Evolutionary conservation across 1,140 invertebrate species (phyloP).

Genomic region (Eueides isabella): DNA sequence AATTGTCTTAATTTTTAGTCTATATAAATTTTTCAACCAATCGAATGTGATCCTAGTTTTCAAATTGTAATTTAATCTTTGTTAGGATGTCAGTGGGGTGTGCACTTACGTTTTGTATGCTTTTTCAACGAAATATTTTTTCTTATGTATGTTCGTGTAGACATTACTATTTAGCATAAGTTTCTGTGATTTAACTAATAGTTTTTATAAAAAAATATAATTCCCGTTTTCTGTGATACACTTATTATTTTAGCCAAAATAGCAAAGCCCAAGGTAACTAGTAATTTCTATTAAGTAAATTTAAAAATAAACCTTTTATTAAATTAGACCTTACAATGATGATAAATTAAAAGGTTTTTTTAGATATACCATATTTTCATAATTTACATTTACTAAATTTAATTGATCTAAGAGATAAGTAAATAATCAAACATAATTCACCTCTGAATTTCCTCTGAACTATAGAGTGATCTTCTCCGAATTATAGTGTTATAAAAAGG

Average conservation of each 20-base stretch:
- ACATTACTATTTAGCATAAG: slow-evolving; percentile 6
- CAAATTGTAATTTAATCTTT: slow-evolving; percentile 26
- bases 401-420: not conserved
- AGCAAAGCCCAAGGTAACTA: slow-evolving; percentile 22
- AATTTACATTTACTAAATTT: not conserved
- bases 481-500: too few relatives aligned
- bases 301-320: not conserved
- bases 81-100: slow-evolving; percentile 39
- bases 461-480: too few relatives aligned
- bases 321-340: not conserved
- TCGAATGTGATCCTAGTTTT: slow-evolving; percentile 3
- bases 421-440: not conserved
- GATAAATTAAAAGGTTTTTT: not conserved
- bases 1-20: not conserved
- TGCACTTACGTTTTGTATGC: slow-evolving; percentile 27
- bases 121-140: slow-evolving; percentile 11
- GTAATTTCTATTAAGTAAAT: not conserved
- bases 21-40: not conserved
- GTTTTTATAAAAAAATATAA: slow-evolving; percentile 13
- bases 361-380: not conserved
- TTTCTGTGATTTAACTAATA: not conserved
- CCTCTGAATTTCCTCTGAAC: too few relatives aligned
- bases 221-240: slow-evolving; percentile 34
- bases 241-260: slow-evolving; percentile 18
- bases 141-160: not conserved